Conservation (phyloP, 1,140 invertebrate species). For the Papilio aristodemus region DNA sequence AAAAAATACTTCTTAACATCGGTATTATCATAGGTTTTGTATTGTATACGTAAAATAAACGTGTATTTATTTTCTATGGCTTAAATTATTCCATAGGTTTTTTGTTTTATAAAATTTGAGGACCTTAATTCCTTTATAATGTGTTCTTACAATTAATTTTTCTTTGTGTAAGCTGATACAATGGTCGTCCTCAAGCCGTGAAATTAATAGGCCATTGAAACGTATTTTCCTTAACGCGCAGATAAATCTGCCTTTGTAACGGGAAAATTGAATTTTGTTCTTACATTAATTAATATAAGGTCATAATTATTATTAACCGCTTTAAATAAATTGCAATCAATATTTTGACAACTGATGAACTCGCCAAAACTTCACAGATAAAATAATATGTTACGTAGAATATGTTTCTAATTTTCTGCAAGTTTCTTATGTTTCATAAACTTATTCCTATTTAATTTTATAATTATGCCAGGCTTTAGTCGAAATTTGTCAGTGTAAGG, state of each 20-base stretch:
- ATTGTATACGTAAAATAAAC: too few relatives aligned
- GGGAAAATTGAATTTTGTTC: conserved; percentile 14
- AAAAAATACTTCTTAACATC: too few relatives aligned
- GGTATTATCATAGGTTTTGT: too few relatives aligned
- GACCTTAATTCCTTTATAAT: not conserved
- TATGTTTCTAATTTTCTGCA: too few relatives aligned
- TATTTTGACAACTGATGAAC: too few relatives aligned
- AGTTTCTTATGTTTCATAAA: too few relatives aligned
- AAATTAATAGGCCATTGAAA: conserved; percentile 17
- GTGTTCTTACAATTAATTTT: not conserved
- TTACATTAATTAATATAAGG: conserved; percentile 4
- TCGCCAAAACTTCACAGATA: too few relatives aligned
- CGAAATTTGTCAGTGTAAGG: too few relatives aligned
- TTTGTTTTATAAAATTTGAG: not conserved
- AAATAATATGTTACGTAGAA: too few relatives aligned
- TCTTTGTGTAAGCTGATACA: conserved; percentile 11
- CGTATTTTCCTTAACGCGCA: not conserved
- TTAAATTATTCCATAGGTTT: not conserved
- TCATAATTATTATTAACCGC: not conserved
- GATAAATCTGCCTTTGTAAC: conserved; percentile 8
- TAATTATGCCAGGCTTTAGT: too few relatives aligned
- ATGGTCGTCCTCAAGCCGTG: not conserved
- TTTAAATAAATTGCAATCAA: too few relatives aligned
- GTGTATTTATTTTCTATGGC: not conserved
- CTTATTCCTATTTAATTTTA: too few relatives aligned